Conservation (phyloP, 2,113 vertebrate species). For the Otolemur garnettii region DNA sequence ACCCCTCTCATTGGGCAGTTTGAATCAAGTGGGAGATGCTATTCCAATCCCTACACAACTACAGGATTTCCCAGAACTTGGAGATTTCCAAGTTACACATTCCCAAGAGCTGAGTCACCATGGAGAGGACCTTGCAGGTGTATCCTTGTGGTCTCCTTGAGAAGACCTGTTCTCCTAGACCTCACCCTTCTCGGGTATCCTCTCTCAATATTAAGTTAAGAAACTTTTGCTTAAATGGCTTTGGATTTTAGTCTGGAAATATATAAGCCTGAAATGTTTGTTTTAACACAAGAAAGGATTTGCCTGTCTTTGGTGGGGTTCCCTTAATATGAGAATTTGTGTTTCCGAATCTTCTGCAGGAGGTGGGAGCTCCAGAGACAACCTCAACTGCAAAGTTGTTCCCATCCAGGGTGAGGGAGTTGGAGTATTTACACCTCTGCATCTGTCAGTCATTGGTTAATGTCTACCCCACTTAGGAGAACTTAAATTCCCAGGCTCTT, state of each 20-base stretch:
- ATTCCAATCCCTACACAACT: too few species aligned
- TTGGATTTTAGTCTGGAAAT: constrained; percentile 11
- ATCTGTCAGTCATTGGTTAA: background rate
- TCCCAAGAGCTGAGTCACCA: too few species aligned
- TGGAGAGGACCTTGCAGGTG: too few species aligned
- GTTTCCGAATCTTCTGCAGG: background rate
- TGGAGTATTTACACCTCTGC: background rate
- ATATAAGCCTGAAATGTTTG: background rate
- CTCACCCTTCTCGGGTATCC: too few species aligned
- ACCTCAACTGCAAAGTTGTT: background rate
- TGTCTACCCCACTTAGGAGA: background rate
- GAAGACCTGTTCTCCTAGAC: too few species aligned
- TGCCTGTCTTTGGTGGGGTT: background rate
- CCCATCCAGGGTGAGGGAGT: background rate
- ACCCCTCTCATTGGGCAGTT: too few species aligned
- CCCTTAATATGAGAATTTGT: background rate
- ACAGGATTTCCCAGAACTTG: too few species aligned
- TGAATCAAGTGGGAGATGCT: too few species aligned
- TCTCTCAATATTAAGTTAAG: background rate
- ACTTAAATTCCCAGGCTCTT: background rate
- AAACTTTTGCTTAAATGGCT: background rate
- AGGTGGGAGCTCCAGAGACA: background rate
- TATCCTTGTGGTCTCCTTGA: too few species aligned
- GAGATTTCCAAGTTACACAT: too few species aligned
- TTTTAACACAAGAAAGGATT: background rate